Base-by-base conservation (phyloP, 2,888 invertebrate genomes). In the Drosophila birchii region DNA sequence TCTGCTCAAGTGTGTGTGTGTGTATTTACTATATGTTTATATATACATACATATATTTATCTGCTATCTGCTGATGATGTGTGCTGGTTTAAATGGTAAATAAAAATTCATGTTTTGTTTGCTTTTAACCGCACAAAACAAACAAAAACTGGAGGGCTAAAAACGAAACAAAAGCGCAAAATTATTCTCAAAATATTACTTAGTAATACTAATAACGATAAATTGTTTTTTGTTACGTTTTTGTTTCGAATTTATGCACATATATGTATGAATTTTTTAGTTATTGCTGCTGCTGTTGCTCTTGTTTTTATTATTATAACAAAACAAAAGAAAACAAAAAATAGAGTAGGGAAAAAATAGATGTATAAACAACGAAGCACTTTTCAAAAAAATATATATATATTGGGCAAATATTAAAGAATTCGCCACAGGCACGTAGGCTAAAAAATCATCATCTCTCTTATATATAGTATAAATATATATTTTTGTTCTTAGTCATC, bases 181-280 rank as follows among this genome's bases (percentile, higher is more conserved):
- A 51, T 64, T 34, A 62, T 44, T 80, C 56, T 41, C 47, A 56
- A 76, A 75, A 82, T 80, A 78, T 80, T 76, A 85, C 82, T 85
- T 82, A 77, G 76, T 70, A 85, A 80, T 78, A 85, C 78, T 82
- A 81, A 82, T 68, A 85, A 71, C 64, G 38, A 81, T 84, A 66
- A 64, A 76, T 69, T 79, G 39, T 45, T 38, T 32, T 39, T 51
- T 59, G n/a, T 39, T 58, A 16, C 12, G 12, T 64, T 55, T 32
- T 56, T 43, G 49, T 54, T 41, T 44, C 36, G 26, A 14, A 20
- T 41, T 43, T 43, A 20, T 43, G 43, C 14, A 43, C 14, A 57
- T 49, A 49, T 39, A 26, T 58, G 49, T 63, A 41, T 34, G 23
- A 49, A 53, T 44, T 39, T 53, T 59, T 49, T 54, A 36, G 32